phyloP scores from a whole-genome alignment of 2,888 invertebrate genomes.

The Drosophila subsilvestris region DNA sequence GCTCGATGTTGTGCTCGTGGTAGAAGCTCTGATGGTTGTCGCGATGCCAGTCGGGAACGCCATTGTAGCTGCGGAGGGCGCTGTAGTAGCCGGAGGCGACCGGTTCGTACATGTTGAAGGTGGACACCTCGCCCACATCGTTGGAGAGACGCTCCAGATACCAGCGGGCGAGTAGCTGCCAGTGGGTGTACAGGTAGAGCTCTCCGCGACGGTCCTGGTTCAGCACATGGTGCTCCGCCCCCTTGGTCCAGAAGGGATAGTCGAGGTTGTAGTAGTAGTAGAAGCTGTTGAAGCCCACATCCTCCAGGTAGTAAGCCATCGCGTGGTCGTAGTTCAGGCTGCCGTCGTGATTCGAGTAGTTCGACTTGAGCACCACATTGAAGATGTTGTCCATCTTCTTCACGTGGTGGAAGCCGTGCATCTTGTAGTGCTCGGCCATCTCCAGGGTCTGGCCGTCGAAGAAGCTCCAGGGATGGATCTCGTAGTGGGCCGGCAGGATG shows the following conservation, averaged over 20 bases:
- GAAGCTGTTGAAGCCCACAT: constrained; percentile 90
- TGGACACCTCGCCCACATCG: constrained; percentile 88
- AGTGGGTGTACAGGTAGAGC: constrained; percentile 84
- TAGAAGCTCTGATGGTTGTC: constrained; percentile 86
- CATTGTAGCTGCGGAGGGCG: constrained; percentile 87
- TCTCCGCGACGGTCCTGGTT: constrained; percentile 84
- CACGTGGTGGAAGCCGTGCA: constrained; percentile 86
- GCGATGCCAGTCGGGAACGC: constrained; percentile 88
- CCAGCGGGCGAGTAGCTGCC: constrained; percentile 85
- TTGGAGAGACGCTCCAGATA: constrained; percentile 87
- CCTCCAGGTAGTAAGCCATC: constrained; percentile 90
- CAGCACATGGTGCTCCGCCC: constrained; percentile 81
- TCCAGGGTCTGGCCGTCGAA: constrained; percentile 86
- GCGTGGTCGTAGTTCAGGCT: constrained; percentile 86
- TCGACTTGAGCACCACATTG: constrained; percentile 87
- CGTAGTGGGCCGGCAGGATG: constrained; percentile 88
- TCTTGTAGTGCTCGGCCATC: constrained; percentile 84
- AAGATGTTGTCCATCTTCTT: constrained; percentile 85
- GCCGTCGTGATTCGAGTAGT: constrained; percentile 88
- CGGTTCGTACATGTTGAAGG: constrained; percentile 86
- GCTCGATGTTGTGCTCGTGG: constrained; percentile 71
- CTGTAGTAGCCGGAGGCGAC: constrained; percentile 87
- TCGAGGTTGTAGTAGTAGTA: constrained; percentile 88
- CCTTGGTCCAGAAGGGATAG: constrained; percentile 89
- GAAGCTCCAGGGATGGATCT: constrained; percentile 88